Evolutionary conservation across 1,140 invertebrate genomes (phyloP).

Genomic region (Fopius arisanus): DNA sequence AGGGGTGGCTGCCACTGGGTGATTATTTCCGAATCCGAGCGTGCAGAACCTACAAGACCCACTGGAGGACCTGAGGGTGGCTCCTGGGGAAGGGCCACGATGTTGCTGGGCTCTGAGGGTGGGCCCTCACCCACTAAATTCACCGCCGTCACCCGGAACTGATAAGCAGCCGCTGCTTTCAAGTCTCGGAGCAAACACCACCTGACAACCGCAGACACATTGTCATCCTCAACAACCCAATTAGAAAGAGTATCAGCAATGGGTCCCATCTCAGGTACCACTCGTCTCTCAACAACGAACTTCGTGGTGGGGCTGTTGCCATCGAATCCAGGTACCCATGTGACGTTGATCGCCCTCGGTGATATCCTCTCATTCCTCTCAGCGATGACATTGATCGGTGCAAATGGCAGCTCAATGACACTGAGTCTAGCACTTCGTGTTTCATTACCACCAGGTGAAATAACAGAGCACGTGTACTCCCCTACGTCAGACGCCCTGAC

Average conservation of each 20-base stretch:
- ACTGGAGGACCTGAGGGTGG: conserved; percentile 89
- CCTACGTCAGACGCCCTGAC: conserved; percentile 85
- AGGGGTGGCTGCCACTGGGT: conserved; percentile 96
- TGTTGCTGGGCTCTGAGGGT: conserved; percentile 85
- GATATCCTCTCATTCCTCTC: conserved; percentile 68
- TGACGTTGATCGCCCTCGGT: conserved; percentile 80
- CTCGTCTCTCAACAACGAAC: conserved; percentile 90
- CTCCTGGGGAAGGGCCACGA: conserved; percentile 91
- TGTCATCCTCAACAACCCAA: conserved; percentile 89
- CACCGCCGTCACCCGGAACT: conserved; percentile 94
- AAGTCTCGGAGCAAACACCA: conserved; percentile 85
- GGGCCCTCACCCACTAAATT: conserved; percentile 95
- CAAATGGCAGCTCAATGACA: conserved; percentile 93
- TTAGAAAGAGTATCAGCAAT: conserved; percentile 82
- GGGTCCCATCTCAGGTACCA: conserved; percentile 83
- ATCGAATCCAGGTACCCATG: conserved; percentile 95
- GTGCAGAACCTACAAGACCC: conserved; percentile 89
- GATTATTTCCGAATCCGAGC: conserved; percentile 94
- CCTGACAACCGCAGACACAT: conserved; percentile 81
- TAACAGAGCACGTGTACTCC: conserved; percentile 82
- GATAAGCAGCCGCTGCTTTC: conserved; percentile 93
- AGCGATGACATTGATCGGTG: conserved; percentile 87
- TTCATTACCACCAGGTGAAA: conserved; percentile 91
- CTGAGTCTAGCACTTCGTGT: conserved; percentile 83
- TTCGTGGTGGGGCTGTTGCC: conserved; percentile 95